Evolutionary conservation across 2,888 invertebrate genomes (phyloP), one percentile per base, ranked within the genome.

Genomic region (Iphiclides podalirius): DNA sequence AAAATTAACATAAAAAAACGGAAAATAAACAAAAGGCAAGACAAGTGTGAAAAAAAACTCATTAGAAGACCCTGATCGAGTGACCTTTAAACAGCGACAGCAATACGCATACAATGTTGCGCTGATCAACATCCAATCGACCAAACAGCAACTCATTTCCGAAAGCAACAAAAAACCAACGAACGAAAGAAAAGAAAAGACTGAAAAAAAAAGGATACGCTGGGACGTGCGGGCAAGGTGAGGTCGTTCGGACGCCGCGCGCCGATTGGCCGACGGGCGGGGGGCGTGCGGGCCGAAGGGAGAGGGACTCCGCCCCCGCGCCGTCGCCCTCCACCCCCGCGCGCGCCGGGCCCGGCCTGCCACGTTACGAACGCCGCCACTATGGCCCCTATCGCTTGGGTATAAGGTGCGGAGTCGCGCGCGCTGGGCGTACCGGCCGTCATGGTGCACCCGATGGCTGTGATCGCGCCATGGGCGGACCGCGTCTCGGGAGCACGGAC

Each of bases 381-480:
- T 67, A 68, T 74, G 44, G 63, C 67, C 68, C 67, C 68, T 79
- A 70, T 54, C 0, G 0, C 8, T 0, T 37, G 0, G 7, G 0
- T 0, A 17, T 76, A 82, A 65, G 67, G 80, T 76, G 55, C 43
- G 61, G 45, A 64, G 69, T 82, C n/a, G 52, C 43, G 44, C 61
- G 61, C 23, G 34, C 41, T 49, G 59, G 44, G 51, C 64, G 67
- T 68, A 67, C 57, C 49, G 54, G 53, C 61, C 66, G 61, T 11
- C 54, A 63, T 83, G 73, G 82, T 59, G 63, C 62, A 57, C 63
- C 67, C 69, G 75, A 82, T 82, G 82, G 82, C 77, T 72, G 72
- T 81, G 81, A 83, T 81, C 76, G 75, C 70, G 78, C 81, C 85
- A 87, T 87, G 86, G 87, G 87, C 87, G 87, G 84, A 85, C 75